Evolutionary conservation across 2,888 invertebrate species (phyloP).

Genomic region (Metallyticus violacea): DNA sequence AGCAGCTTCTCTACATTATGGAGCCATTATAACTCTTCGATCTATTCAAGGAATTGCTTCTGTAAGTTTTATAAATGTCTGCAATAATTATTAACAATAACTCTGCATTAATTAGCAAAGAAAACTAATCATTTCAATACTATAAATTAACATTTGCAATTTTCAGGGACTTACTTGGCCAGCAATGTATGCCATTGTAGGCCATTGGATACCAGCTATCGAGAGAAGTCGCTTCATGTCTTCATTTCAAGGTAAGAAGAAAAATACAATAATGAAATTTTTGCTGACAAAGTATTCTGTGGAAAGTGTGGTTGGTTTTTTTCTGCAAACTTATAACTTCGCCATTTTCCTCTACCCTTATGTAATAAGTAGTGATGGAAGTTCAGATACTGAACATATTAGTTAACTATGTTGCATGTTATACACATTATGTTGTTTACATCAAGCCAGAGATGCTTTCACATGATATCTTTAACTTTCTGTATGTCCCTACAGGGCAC

Average conservation of each 20-base stretch:
- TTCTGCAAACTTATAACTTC: too few species aligned
- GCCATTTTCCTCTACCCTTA: too few species aligned
- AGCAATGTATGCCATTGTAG: slow-evolving; percentile 71
- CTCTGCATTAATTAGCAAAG: neutral
- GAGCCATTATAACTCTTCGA: slow-evolving; percentile 58
- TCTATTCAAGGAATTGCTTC: slow-evolving; percentile 69
- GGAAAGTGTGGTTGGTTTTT: too few species aligned
- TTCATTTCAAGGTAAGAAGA: slow-evolving; percentile 61
- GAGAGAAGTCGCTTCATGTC: slow-evolving; percentile 73
- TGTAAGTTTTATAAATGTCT: slow-evolving; percentile 45
- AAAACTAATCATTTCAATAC: neutral
- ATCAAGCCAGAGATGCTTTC: too few species aligned
- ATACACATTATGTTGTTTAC: too few species aligned
- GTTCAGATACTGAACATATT: too few species aligned
- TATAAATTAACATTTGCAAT: neutral
- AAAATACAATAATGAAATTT: too few species aligned
- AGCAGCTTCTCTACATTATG: slow-evolving; percentile 61
- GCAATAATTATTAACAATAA: neutral
- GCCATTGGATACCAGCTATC: slow-evolving; percentile 68
- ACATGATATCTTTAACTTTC: too few species aligned
- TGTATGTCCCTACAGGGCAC: too few species aligned
- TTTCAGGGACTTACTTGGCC: slow-evolving; percentile 68
- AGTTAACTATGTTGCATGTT: too few species aligned
- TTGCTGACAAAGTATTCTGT: too few species aligned
- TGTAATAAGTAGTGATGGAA: too few species aligned